Base-by-base conservation (phyloP, 30 jellyfish, hydroid and myxozoan species). In the Pseudorhiza aurosa region DNA sequence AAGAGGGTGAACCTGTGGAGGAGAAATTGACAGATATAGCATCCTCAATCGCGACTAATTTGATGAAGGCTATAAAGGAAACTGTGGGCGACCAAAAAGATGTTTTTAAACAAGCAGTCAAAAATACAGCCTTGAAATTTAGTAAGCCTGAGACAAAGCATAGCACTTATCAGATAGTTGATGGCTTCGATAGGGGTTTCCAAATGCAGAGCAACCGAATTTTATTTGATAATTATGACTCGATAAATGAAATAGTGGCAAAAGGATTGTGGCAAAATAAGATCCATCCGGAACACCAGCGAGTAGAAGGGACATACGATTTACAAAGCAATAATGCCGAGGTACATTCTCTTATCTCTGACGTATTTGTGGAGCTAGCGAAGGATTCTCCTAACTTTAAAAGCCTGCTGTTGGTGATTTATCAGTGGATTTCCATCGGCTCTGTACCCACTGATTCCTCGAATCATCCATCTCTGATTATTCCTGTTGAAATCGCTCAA, bases 1-100 rank as follows among this genome's bases (percentile, higher is more conserved):
- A 75, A 33, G 88, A 75, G 26, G 88, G 79, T 25, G 88, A 75
- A 29, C 70, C 79, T 32, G 79, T 42, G 56, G 88, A 75, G 59
- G 79, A 75, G 55, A 58, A 75, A 59, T 37, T 75, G 47, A 53
- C 86, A 10, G 86, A 69, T 43, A 81, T 81, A 1, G 93, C 93
- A 9, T 81, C 93, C 4, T 81, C 93, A 28, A 56, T 81, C 0
- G 93, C 85, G 7, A 49, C 80, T 4, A 68, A 81, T 68, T 72
- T 81, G 12, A 81, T 81, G 85, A 68, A 81, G 42, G 72, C 73
- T 19, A 53, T 81, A 36, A 81, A 81, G 79, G 85, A 67, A 69
- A 65, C 87, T 18, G 79, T 58, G 17, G 72, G 71, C 10, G 65
- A 36, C 14, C 39, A 42, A 56, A 59, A 58, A 29, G 79, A 45